Percentiles rank a stretch among this genome's conserved stretches.
phyloP scores from a whole-genome alignment of 1,140 invertebrate species.

The Cataglyphis hispanica region DNA sequence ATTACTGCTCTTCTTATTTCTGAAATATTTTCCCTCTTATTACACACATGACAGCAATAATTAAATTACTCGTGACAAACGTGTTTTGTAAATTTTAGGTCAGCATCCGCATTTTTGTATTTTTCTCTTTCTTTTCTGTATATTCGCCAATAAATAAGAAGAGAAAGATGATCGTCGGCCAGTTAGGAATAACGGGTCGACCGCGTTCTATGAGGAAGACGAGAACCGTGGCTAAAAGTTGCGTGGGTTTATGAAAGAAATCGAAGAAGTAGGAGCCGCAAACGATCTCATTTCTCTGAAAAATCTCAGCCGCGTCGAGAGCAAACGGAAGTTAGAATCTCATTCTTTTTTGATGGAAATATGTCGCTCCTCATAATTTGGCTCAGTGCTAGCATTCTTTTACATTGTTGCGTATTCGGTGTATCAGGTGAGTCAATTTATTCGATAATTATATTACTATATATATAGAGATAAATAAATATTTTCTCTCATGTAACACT shows the following conservation, averaged over 20 bases:
- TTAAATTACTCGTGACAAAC: background rate
- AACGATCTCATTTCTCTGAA: slow-evolving; percentile 30
- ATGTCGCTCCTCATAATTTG: slow-evolving; percentile 28
- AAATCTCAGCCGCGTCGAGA: slow-evolving; percentile 13
- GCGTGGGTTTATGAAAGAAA: slow-evolving; percentile 58
- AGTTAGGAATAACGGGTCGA: slow-evolving; percentile 73
- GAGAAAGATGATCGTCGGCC: slow-evolving; percentile 60
- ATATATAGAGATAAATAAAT: background rate
- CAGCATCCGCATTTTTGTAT: background rate
- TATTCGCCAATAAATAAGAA: slow-evolving; percentile 4
- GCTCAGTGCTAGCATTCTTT: background rate
- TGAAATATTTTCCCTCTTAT: background rate
- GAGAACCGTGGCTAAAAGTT: slow-evolving; percentile 16
- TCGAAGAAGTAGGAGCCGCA: slow-evolving; percentile 11
- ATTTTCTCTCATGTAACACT: background rate
- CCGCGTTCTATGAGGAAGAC: slow-evolving; percentile 48
- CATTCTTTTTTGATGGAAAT: background rate
- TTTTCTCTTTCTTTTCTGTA: slow-evolving; percentile 25
- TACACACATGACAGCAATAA: background rate
- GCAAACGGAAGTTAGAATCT: background rate
- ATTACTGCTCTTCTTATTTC: background rate
- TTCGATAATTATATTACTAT: slow-evolving; percentile 27
- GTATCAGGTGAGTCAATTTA: slow-evolving; percentile 60
- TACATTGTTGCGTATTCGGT: background rate
- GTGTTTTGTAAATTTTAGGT: background rate